Base-by-base conservation (phyloP, 2,888 invertebrate species). In the Leucophenga maculata region DNA sequence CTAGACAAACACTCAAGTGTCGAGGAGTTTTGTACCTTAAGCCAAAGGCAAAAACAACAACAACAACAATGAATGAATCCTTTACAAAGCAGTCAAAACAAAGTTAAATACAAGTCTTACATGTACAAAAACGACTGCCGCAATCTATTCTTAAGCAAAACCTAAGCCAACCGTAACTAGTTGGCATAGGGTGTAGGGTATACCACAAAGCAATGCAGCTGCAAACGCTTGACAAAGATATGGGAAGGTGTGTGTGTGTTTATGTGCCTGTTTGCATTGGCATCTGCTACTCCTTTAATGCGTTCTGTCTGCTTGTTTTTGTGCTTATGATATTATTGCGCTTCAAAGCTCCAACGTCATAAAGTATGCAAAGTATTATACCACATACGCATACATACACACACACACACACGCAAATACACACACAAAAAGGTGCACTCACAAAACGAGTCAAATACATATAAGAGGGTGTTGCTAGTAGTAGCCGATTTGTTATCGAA, bases 301-400 rank as follows among this genome's bases (percentile, higher is more conserved):
- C n/a, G 18, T 68, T 70, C 64, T 69, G 72, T 26, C 46, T 73
- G 71, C 39, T 69, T 72, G 70, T 74, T 78, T 70, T 60, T 72
- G 73, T 74, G 74, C 74, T 82, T 83, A 81, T 81, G 77, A 77
- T 83, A 81, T 81, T 82, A 81, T 78, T 83, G 82, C 80, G 78
- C 83, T 80, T 83, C 69, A 57, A 69, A 69, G 67, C 48, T 11
- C 48, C 62, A 44, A 71, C 69, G 69, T 71, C 76, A 74, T 77
- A 76, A 79, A 83, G 83, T 81, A 83, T 81, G 80, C 83, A 83
- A 39, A 39, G 39, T 39, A 11, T 39, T 39, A 39, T 39, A 9
- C 11, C 8, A 39, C 8, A 39, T 26, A 26, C 26, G 26, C 26
- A 26, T 4, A 26, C 26, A 26, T 4, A 26, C 4, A 26, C 26